A percentile compares a stretch with the other conserved stretches of the same genome.
phyloP scores from a whole-genome alignment of 2,888 invertebrate genomes.

The Phania funesta region DNA sequence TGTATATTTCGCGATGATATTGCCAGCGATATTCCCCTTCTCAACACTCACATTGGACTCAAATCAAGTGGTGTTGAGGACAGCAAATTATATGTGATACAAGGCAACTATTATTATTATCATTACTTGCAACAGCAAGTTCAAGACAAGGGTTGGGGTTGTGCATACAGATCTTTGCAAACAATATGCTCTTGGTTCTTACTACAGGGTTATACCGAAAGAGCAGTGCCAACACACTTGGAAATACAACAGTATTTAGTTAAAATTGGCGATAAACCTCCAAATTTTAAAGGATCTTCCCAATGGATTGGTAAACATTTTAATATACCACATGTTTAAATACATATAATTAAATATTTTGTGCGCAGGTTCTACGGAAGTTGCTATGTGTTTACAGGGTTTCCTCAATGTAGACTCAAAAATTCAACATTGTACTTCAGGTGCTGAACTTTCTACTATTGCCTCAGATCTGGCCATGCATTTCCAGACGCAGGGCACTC shows the following conservation, averaged over 20 bases:
- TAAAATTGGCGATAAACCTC: slow-evolving; percentile 95
- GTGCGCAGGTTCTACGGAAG: slow-evolving; percentile 90
- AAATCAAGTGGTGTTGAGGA: slow-evolving; percentile 79
- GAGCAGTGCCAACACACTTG: slow-evolving; percentile 88
- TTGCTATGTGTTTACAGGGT: slow-evolving; percentile 93
- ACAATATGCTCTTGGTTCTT: slow-evolving; percentile 98
- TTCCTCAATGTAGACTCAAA: slow-evolving; percentile 88
- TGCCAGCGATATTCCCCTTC: slow-evolving; percentile 81
- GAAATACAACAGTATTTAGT: slow-evolving; percentile 97
- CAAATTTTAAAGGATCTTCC: slow-evolving; percentile 91
- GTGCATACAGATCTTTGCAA: slow-evolving; percentile 98
- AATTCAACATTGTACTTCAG: slow-evolving; percentile 92
- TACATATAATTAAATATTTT: neutral
- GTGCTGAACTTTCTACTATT: slow-evolving; percentile 89
- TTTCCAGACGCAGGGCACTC: slow-evolving; percentile 95
- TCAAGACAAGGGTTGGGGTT: slow-evolving; percentile 99
- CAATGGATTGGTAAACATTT: slow-evolving; percentile 91
- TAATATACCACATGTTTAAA: neutral
- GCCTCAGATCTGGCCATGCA: slow-evolving; percentile 92
- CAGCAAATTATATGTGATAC: slow-evolving; percentile 83
- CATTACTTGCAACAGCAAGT: slow-evolving; percentile 98
- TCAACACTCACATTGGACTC: slow-evolving; percentile 87
- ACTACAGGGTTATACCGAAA: slow-evolving; percentile 90
- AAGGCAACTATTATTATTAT: slow-evolving; percentile 94
- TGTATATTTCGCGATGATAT: slow-evolving; percentile 82